Conservation (phyloP, 1,140 invertebrate species). For the Drosophila athabasca region DNA sequence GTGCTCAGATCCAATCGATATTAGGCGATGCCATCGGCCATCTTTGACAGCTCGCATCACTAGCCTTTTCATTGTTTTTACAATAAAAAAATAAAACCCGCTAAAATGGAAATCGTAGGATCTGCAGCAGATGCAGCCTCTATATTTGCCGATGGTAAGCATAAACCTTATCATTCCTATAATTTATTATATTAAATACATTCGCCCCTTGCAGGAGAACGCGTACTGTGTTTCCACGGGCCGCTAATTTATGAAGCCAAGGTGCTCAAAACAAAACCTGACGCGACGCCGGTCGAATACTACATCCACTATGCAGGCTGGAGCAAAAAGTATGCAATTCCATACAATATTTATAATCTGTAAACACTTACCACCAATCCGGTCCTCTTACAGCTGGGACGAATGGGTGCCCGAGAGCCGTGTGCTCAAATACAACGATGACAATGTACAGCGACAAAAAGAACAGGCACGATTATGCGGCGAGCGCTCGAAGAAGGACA, state of each 20-base stretch:
- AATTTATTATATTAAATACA: constrained; percentile 9
- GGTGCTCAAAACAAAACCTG: constrained; percentile 92
- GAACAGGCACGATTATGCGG: constrained; percentile 89
- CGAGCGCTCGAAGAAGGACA: constrained; percentile 88
- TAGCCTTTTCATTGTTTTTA: constrained; percentile 38
- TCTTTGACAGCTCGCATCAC: constrained; percentile 13
- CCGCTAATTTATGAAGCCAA: constrained; percentile 98
- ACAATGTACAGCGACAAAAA: constrained; percentile 94
- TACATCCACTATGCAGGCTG: constrained; percentile 98
- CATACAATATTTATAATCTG: constrained; percentile 2
- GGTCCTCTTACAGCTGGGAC: constrained; percentile 91
- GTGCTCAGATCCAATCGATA: too few relatives aligned
- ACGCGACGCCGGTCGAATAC: constrained; percentile 94
- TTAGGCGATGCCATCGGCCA: too few relatives aligned
- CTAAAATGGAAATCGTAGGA: constrained; percentile 60
- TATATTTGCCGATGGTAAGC: constrained; percentile 87
- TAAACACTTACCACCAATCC: background rate
- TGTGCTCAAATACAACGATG: constrained; percentile 96
- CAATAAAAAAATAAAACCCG: constrained; percentile 61
- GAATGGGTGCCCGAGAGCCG: constrained; percentile 98
- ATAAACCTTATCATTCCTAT: background rate
- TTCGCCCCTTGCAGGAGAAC: constrained; percentile 89
- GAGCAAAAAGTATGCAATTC: constrained; percentile 95
- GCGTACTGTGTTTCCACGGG: constrained; percentile 98
- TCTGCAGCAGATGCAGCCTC: constrained; percentile 62